Base-by-base conservation (phyloP, 2,797 vertebrate genomes). In the Hirundo rustica region DNA sequence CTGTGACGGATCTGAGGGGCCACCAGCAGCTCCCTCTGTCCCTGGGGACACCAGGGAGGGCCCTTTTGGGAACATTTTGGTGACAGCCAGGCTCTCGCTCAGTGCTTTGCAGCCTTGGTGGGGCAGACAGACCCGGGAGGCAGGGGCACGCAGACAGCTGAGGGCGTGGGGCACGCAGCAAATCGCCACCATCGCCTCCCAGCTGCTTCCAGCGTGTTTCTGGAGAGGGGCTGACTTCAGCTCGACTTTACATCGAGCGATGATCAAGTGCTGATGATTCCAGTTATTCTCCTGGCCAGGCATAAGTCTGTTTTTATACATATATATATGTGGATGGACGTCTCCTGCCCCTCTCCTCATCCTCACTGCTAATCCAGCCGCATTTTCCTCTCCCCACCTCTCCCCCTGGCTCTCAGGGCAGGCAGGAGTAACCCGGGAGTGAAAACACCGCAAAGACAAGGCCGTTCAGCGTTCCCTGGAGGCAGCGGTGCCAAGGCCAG, bases 391-490 rank as follows among this genome's bases (percentile, higher is more conserved):
- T 51, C 62, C 53, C 36, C 8, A 1, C 50, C 19, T 5, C 75
- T 34, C 9, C 34, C 23, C 42, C 4, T 0, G 0, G 32, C 81
- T 74, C 42, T 51, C 0, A 0, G 67, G 74, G 72, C 85, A 64
- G 57, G 86, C 90, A 58, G 83, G 73, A 4, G 45, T 82, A 93
- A 65, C 27, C 82, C 90, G 1, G 0, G 44, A 53, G 71, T 55
- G 80, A 71, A 88, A 96, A 88, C 92, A 70, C 8, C 5, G n/a
- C 0, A 11, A 32, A 64, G 42, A 96, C 88, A 94, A 90, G 83
- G 86, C 86, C 17, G 89, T 88, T 84, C 95, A 81, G 86, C 93
- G 86, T 86, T 75, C 91, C 83, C 20, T 27, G 62, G 76, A 88
- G 95, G 83, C 55, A 38, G 38, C 30, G 0, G 20, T 93, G 95